Base-by-base conservation (phyloP, 2,113 vertebrate genomes). In the Callithrix jacchus region DNA sequence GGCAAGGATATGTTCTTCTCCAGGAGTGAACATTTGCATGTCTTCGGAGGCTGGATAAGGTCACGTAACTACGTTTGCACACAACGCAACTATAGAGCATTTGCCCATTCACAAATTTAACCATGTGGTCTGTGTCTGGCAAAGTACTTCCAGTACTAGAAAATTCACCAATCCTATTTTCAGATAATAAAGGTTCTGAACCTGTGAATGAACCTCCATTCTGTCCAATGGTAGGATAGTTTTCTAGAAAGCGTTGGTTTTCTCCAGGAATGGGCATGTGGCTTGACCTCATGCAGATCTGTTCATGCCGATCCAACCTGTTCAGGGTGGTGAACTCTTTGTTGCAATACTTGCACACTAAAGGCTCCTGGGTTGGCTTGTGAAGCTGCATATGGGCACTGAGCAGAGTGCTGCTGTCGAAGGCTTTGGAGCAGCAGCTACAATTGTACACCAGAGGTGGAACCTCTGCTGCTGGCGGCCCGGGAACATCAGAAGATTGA, bases 1-100 rank as follows among this genome's bases (percentile, higher is more conserved):
- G 99, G 89, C 99, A 99, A 0, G 99, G 99, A 66, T 99, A 99
- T 0, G 99, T 99, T 98, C 99, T 99, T 87, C 99, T 99, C 99
- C 99, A 99, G 0, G 99, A 99, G 97, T 99, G 99, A 71, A 99
- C 99, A 10, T 99, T 99, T 83, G 99, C 99, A 11, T 99, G 99
- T 82, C 99, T 98, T 89, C 99, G 99, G 95, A 99, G 99, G 97
- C 99, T 99, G 56, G 99, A 99, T 66, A 99, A 49, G 0, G 99
- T 99, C 84, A 99, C 99, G 0, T 99, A 99, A 66, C 99, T 99
- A 25, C 99, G 99, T 97, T 99, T 99, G 97, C 99, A 99, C 80
- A 99, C 99, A 0, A 99, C 98, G 18, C 99, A 99, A 40, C 99
- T 99, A 91, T 99, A 99, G 56, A 99, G 52, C 97, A 99, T 99